Evolutionary conservation across 1,140 invertebrate genomes (phyloP).

Genomic region (Acyrthosiphon pisum): DNA sequence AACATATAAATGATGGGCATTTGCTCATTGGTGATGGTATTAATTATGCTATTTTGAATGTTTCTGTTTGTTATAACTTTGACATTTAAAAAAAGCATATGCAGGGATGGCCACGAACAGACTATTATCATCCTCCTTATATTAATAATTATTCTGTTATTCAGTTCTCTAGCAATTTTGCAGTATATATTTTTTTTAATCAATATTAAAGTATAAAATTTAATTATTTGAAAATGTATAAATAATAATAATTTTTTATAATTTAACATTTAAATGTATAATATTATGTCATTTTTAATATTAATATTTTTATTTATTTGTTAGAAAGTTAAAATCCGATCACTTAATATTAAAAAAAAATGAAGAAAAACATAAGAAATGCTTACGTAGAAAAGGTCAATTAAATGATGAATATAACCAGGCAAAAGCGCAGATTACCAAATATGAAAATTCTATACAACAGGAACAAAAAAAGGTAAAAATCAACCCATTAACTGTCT

Average conservation of each 20-base stretch:
- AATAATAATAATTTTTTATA: not conserved
- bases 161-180: not conserved
- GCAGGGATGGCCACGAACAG: too few relatives aligned
- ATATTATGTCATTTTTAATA: not conserved
- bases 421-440: slow-evolving; percentile 65
- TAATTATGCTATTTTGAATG: too few relatives aligned
- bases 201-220: not conserved
- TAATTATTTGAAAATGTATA: not conserved
- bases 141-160: not conserved
- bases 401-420: slow-evolving; percentile 66
- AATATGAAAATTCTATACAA: slow-evolving; percentile 65
- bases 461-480: slow-evolving; percentile 53
- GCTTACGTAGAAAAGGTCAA: slow-evolving; percentile 15
- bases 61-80: too few relatives aligned
- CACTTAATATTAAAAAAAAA: not conserved
- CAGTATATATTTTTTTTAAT: not conserved
- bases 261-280: not conserved
- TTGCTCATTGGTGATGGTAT: too few relatives aligned
- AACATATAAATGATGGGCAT: too few relatives aligned
- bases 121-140: too few relatives aligned
- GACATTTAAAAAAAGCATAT: too few relatives aligned
- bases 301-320: not conserved
- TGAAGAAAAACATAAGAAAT: slow-evolving; percentile 61
- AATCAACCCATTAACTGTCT: not conserved
- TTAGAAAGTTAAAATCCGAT: slow-evolving; percentile 10